Base-by-base conservation (phyloP, 2,113 vertebrate genomes). In the Phylloscopus trochilus region DNA sequence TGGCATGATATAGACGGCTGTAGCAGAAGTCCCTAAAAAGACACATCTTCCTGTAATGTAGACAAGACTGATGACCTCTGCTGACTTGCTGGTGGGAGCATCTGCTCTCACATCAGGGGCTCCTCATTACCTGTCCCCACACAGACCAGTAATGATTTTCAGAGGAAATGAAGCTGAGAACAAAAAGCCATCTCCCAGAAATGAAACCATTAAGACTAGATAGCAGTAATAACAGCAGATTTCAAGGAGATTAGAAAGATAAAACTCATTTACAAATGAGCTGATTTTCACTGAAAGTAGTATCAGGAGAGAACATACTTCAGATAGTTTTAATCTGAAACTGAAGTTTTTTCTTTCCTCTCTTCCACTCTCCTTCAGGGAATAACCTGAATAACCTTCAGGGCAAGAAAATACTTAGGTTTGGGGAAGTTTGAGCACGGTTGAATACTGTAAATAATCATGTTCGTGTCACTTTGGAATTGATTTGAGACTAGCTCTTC, bases 71-170 rank as follows among this genome's bases (percentile, higher is more conserved):
- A 86, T 77, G 63, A 83, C 86, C 75, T 88, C 83, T 86, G 76
- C 39, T 90, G 80, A 74, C 55, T 89, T 77, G 14, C 55, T 90
- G 79, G 70, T 85, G 58, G 53, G 23, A 95, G n/a, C 93, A 96
- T 83, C 93, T 96, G 95, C 82, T 96, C 14, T 90, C 92, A 51
- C 92, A 86, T 70, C 89, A 87, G 90, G 88, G 64, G 30, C 53
- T 95, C 33, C 85, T 93, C 75, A 73, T 87, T 90, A 68, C 63
- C 41, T 78, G 82, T 87, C 70, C 79, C 92, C 4, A 2, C 35
- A 73, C 27, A 86, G 53, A 74, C 27, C 59, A 77, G 51, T 59
- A 73, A 83, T 69, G 60, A 80, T 90, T 93, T 90, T 83, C 63
- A 89, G 76, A 77, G 63, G 46, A 92, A 77, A 90, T 35, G 31